Evolutionary conservation across 2,888 invertebrate genomes (phyloP), one percentile per base, ranked within the genome.

Genomic region (Chrysopilus asiliformis): DNA sequence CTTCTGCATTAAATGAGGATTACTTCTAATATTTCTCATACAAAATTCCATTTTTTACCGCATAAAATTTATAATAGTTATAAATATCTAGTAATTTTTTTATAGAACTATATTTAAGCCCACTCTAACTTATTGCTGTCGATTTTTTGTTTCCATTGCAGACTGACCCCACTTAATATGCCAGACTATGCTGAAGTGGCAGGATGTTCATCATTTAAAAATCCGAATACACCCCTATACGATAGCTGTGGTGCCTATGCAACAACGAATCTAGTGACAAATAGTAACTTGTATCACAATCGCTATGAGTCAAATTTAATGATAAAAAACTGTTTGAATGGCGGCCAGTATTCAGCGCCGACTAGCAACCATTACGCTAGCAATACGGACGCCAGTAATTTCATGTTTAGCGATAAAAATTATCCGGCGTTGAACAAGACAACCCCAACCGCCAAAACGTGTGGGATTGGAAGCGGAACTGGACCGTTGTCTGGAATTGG

Each of bases 151-250:
- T 37, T 43, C 33, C 40, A 32, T 48, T 47, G 28, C 52, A 63
- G 63, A 44, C 56, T 63, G 38, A 62, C 62, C 43, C 64, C 63
- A 36, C 47, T 64, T 47, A 64, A 64, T 48, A 64, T 64, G 63
- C 64, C 63, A 46, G 63, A 63, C 54, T 63, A 63, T 53, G 63
- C 63, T 45, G 63, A 63, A 54, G 63, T 63, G 9, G 46, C 48
- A 12, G 61, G 58, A 45, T 63, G 63, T 51, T 63, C 63, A 43
- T 60, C 63, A 53, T 63, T 64, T 51, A 63, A 63, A 57, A 58
- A 56, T 44, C 54, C 60, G 31, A 52, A 49, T 25, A 43, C 48
- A 29, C 45, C 46, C 13, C 50, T 64, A 41, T 64, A 64, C 45
- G 62, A 62, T 49, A 61, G 58, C 51, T 62, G 57, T 34, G 62